A percentile compares a stretch with the other conserved stretches of the same genome.
Evolutionary conservation across 2,888 invertebrate species (phyloP).

Genomic region (Incurvaria masculella): DNA sequence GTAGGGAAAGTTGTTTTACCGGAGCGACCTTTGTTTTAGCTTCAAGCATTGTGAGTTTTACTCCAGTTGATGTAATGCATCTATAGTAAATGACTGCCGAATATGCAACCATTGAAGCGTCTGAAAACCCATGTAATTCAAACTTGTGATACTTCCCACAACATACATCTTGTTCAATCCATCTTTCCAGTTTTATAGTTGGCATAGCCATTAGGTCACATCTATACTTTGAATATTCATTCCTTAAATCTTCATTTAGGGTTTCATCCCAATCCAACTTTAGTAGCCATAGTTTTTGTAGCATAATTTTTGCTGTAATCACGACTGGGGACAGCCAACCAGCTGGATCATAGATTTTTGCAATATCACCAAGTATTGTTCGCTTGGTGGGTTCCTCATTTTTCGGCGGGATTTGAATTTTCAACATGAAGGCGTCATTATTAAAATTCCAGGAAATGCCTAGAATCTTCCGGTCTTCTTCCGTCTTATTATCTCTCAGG

Average conservation of each 20-base stretch:
- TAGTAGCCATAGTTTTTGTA: background rate
- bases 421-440: background rate
- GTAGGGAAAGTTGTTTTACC: slow-evolving; percentile 8
- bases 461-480: background rate
- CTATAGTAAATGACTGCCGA: slow-evolving; percentile 17
- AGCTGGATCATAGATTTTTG: background rate
- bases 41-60: slow-evolving; percentile 4
- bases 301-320: background rate
- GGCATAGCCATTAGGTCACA: background rate
- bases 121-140: slow-evolving; percentile 19
- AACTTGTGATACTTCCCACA: slow-evolving; percentile 15
- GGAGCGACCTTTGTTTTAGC: background rate
- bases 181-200: background rate
- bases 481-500: background rate
- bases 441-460: background rate
- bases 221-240: background rate
- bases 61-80: slow-evolving; percentile 1
- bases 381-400: background rate
- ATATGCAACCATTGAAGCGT: slow-evolving; percentile 17
- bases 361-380: background rate
- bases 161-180: background rate
- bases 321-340: background rate
- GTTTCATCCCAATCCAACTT: background rate
- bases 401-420: background rate
- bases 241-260: background rate